Base-by-base conservation (phyloP, 2,888 invertebrate species). In the Heterodera filipjevi region DNA sequence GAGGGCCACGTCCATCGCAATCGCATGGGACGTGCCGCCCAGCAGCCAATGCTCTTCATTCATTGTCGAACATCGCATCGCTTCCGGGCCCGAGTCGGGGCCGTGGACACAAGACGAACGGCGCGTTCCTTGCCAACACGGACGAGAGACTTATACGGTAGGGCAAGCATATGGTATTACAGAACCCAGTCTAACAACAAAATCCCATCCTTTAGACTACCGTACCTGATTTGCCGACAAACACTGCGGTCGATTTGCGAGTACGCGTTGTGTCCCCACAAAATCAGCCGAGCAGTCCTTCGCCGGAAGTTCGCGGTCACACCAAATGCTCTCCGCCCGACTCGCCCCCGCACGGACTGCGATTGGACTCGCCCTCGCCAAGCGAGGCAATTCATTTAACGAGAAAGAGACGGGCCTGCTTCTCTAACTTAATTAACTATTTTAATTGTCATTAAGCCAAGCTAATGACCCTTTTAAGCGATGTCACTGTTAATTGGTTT, bases 261-360 rank as follows among this genome's bases (percentile, higher is more conserved):
- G 87, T 89, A 33, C 80, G 83, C 27, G 86, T 85, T 22, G 83
- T 89, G 30, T 86, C 85, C 19, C 82, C 81, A 32, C 83, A 84
- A 66, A 86, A 87, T 74, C 85, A 87, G 70, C 86, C 84, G 33
- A 84, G 86, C n/a, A 82, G 84, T 22, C 89, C 89, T 19, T 87
- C 87, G 0, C 89, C 89, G 49, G 87, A 87, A 84, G 88, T 86
- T 16, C 82, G 86, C 22, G 89, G 82, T 14, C 83, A 87, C 49
- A 89, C 89, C 76, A 89, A 89, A 77, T 89, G 89, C 81, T 84
- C 85, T 12, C 86, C 87, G 30, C 89, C 89, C 44, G 82, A 83
- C 19, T 79, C 80, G 16, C 88, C 89, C 14, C 89, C 89, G 35
- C 89, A 89, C 75, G 83, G 77, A 27, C 77, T 87, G n/a, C 80